Base-by-base conservation (phyloP, 30 jellyfish, hydroid and myxozoan genomes). In the Cassiopea xamachana region DNA sequence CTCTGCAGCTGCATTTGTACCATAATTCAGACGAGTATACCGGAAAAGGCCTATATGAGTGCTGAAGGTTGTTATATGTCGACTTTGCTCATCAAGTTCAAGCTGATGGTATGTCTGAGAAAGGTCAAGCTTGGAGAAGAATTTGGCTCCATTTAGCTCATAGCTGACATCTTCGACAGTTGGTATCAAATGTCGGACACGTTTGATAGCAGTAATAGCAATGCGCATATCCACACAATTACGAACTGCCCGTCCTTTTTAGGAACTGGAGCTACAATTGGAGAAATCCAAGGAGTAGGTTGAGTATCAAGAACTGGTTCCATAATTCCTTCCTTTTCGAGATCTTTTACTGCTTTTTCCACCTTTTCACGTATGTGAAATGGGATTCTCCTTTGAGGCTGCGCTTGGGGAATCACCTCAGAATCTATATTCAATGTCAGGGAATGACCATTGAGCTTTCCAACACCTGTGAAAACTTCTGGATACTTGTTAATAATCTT, bases 191-290 rank as follows among this genome's bases (percentile, higher is more conserved):
- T 72, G 92, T 6, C 92, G 91, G 64, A 58, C 91, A 15, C 97
- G 58, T 58, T 79, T 61, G n/a, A 91, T 91, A 39, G 97, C 97
- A 1, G 68, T 59, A 81, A 83, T 91, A 1, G 94, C 94, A 1
- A 76, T 79, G 10, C 94, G 86, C 97, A 91, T 91, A 44, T 91
- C 97, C 48, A 91, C 94, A 79, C 97, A 91, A n/a, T 83, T 68
- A 4, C 97, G 94, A 7, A 90, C 82, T 5, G 46, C 46, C 89
- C 82, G 69, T 91, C 94, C 73, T 84, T 84, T 80, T 91, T 91
- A 2, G 97, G 94, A 10, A 84, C 94, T 1, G n/a, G n/a, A n/a
- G 61, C 51, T 6, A 75, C 97, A 2, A 91, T 46, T 59, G 97
- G 94, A 16, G 87, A 79, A 27, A 91, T 90, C 94, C 94, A 91